Evolutionary conservation across 2,113 vertebrate genomes (phyloP), one percentile per base, ranked within the genome.

Genomic region (Dipodomys merriami): DNA sequence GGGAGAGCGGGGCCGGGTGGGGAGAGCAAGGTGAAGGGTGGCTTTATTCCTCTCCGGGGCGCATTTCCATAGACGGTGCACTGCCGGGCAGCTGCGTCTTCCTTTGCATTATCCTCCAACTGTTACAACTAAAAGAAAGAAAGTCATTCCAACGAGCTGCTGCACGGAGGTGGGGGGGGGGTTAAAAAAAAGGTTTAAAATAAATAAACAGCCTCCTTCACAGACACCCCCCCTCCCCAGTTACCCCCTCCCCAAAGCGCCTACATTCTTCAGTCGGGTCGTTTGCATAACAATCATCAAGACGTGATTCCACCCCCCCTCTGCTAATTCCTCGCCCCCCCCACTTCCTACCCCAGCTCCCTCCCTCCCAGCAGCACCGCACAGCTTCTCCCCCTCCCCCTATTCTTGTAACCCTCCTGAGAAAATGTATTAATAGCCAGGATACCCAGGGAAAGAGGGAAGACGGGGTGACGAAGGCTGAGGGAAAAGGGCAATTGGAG

Each of bases 121-220:
- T 97, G 90, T 97, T 96, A 93, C 97, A 97, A 97, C 98, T 98
- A 97, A 97, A 98, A 98, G 95, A 98, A 97, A 98, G 95, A 98
- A 97, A 98, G 98, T 97, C 97, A 95, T 98, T 97, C 97, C 97
- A 95, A 95, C 93, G 94, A 86, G 95, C 95, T 95, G 53, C 53
- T 13, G 97, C 94, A 86, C 80, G 79, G 88, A 88, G 96, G n/a
- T n/a, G n/a, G 88, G 68, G 87, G 53, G 16, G 53, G 15, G 53
- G 53, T 3, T 5, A 39, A 39, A 39, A 39, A 39, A 39, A 39
- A 78, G 84, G 90, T 91, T 46, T 85, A 72, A 91, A 57, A 95
- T 62, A 96, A 94, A 96, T 67, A 95, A 92, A 94, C 95, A 84
- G 86, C 83, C 92, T 57, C 93, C 90, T 92, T 73, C 20, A 64